Conservation (phyloP, 30 jellyfish, hydroid and myxozoan genomes). For the Hydractinia symbiolongicarpus region DNA sequence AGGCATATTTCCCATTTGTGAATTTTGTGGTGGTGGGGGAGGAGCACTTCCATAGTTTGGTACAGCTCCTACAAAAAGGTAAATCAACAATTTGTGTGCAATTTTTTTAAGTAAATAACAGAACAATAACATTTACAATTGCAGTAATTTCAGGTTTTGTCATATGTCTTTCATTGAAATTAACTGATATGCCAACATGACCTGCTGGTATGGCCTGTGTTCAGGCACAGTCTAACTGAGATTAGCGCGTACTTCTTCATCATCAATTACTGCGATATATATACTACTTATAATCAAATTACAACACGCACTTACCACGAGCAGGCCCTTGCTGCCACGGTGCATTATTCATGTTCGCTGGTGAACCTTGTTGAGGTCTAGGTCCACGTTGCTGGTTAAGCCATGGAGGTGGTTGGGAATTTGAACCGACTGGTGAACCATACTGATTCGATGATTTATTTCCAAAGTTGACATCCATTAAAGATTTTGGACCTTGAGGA, state of each 20-base stretch:
- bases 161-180: not conserved
- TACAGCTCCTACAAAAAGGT: conserved; percentile 6
- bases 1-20: not conserved
- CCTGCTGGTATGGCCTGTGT: conserved; percentile 1
- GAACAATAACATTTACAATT: not conserved
- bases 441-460: not conserved
- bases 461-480: conserved; percentile 5
- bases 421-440: not conserved
- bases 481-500: conserved; percentile 13
- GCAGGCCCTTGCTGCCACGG: conserved; percentile 41
- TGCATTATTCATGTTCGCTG: conserved; percentile 6
- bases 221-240: not conserved
- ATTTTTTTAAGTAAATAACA: not conserved
- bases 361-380: conserved; percentile 12
- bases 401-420: conserved; percentile 30
- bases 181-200: not conserved
- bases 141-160: conserved; percentile 2
- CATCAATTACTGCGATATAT: not conserved
- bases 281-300: not conserved
- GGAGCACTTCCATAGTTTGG: conserved; percentile 13
- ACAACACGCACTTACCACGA: conserved; percentile 17
- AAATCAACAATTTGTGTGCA: not conserved
- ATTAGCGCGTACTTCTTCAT: conserved; percentile 15
- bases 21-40: conserved; percentile 21
- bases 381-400: conserved; percentile 10